Conservation (phyloP, 2,888 invertebrate genomes). For the Neuroscelio doddi region DNA sequence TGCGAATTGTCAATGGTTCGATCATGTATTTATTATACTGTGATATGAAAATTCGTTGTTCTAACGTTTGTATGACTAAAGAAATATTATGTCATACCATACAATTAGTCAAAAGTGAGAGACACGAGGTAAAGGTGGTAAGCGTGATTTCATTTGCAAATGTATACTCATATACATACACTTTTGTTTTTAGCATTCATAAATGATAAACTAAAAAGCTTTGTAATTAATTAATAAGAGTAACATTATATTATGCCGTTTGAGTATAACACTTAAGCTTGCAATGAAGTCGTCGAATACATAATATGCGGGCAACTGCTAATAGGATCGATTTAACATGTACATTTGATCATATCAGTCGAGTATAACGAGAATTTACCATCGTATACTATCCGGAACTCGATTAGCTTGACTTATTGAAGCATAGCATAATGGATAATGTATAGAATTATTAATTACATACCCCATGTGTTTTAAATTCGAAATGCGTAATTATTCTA, state of each 20-base stretch:
- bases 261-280: slow-evolving; percentile 28
- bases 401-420: slow-evolving; percentile 47
- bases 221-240: slow-evolving; percentile 8
- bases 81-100: no score
- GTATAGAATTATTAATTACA: slow-evolving; percentile 46
- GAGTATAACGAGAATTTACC: slow-evolving; percentile 46
- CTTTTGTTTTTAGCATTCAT: no score
- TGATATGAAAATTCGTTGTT: not conserved
- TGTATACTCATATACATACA: no score
- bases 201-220: no score
- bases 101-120: no score
- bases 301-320: slow-evolving; percentile 45
- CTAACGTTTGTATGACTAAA: not conserved
- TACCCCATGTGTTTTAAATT: slow-evolving; percentile 39
- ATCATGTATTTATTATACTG: not conserved
- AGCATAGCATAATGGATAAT: slow-evolving; percentile 40
- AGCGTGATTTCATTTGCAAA: no score
- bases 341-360: slow-evolving; percentile 48
- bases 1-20: slow-evolving; percentile 1
- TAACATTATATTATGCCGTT: slow-evolving; percentile 25
- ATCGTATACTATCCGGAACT: slow-evolving; percentile 44
- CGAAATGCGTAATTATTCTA: slow-evolving; percentile 33
- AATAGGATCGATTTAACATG: slow-evolving; percentile 49
- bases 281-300: slow-evolving; percentile 45
- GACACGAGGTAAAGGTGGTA: no score